These are phyloP conservation scores for Hafferia zeledoni DNA, from an alignment of 2,797 vertebrate species.

Conservation along the genomic window DNA sequence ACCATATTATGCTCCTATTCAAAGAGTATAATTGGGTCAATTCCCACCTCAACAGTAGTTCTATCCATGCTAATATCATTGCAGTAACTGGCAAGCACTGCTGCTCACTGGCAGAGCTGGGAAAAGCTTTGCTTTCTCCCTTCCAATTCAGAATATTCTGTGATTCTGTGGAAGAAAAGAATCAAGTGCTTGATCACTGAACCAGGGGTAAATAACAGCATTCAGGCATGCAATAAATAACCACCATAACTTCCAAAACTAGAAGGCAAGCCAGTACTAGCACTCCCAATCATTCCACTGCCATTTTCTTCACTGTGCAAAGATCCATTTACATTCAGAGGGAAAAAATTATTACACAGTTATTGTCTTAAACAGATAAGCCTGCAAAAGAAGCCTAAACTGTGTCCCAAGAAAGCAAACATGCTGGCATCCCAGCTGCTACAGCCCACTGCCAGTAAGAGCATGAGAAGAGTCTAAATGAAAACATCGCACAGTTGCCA, in stretches of 20 bases:
- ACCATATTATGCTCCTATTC: background rate
- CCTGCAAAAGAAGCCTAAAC: slow-evolving; percentile 20
- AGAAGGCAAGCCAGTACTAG: background rate
- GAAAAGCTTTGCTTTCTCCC: background rate
- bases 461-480: slow-evolving; percentile 29
- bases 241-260: background rate
- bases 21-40: background rate
- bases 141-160: background rate
- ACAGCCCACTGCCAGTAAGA: slow-evolving; percentile 22
- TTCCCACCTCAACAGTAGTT: background rate
- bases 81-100: background rate
- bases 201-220: background rate
- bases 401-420: slow-evolving; percentile 32
- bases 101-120: background rate
- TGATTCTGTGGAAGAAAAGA: background rate
- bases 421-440: slow-evolving; percentile 43
- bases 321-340: background rate
- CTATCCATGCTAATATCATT: background rate
- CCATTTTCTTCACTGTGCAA: background rate
- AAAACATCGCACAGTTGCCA: slow-evolving; percentile 16
- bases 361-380: background rate
- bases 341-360: background rate
- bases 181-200: background rate
- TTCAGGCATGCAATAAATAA: background rate
- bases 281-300: background rate